phyloP scores from a whole-genome alignment of 2,888 invertebrate genomes.

The Dolomedes plantarius region DNA sequence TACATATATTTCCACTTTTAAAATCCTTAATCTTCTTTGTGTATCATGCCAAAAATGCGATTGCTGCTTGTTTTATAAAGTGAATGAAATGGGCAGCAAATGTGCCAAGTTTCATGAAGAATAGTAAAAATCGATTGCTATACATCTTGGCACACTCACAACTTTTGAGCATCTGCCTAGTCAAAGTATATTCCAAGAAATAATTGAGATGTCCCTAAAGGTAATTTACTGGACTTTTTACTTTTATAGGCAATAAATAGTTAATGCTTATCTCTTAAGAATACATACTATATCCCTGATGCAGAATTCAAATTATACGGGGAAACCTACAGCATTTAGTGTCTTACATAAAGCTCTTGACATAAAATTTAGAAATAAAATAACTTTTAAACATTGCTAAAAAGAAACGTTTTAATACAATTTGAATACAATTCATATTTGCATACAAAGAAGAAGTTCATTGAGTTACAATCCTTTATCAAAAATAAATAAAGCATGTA shows the following conservation, averaged over 20 bases:
- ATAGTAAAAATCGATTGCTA: not conserved
- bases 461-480: too few species aligned
- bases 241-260: not conserved
- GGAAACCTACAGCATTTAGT: too few species aligned
- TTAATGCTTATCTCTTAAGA: not conserved
- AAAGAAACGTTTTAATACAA: too few species aligned
- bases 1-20: not conserved
- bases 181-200: not conserved
- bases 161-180: not conserved
- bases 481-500: too few species aligned
- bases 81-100: not conserved
- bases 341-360: too few species aligned
- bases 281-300: too few species aligned
- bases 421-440: too few species aligned
- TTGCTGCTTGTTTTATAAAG: conserved; percentile 2
- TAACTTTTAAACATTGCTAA: too few species aligned
- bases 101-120: not conserved
- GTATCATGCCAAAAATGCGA: not conserved
- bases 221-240: not conserved
- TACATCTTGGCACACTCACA: not conserved
- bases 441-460: too few species aligned
- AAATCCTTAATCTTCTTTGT: not conserved
- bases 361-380: too few species aligned
- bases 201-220: not conserved
- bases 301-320: too few species aligned